Conservation (phyloP, 1,140 invertebrate species). For the Pissodes strobi region DNA sequence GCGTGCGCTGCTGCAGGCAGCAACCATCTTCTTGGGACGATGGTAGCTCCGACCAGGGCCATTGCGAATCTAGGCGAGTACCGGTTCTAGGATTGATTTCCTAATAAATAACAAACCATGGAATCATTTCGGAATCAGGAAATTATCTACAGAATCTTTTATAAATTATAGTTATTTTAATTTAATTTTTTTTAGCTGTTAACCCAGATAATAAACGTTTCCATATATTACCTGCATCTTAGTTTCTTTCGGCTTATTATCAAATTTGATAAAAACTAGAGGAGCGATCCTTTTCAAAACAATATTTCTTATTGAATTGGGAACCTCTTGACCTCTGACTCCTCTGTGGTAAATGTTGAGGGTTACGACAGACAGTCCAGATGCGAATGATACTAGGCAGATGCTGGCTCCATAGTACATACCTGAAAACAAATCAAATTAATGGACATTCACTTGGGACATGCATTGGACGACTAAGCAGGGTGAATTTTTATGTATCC, state of each 20-base stretch:
- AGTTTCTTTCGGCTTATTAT: conserved; percentile 47
- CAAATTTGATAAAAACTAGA: conserved; percentile 68
- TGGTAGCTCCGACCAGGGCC: conserved; percentile 49
- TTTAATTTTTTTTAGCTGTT: background rate
- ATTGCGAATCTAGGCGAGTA: conserved; percentile 49
- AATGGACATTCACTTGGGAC: no score
- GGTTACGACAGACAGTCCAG: conserved; percentile 81
- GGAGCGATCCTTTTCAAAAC: conserved; percentile 68
- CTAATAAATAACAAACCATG: conserved; percentile 38
- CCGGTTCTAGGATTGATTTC: conserved; percentile 52
- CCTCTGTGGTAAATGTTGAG: conserved; percentile 85
- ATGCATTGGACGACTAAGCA: no score
- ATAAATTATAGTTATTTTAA: background rate
- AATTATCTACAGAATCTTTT: background rate
- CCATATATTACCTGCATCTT: conserved; percentile 42
- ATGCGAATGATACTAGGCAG: conserved; percentile 86
- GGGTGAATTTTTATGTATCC: no score
- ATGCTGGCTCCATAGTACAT: conserved; percentile 92
- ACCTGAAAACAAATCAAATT: no score
- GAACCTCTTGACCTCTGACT: conserved; percentile 75
- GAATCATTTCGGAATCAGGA: background rate
- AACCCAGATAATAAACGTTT: no score
- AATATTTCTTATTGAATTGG: conserved; percentile 68
- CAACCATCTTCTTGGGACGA: conserved; percentile 49
- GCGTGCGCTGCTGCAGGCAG: conserved; percentile 46